A percentile compares a stretch with the other conserved stretches of the same genome.
Evolutionary conservation across 2,113 vertebrate genomes (phyloP).

Genomic region (Chaetodon trifascialis): DNA sequence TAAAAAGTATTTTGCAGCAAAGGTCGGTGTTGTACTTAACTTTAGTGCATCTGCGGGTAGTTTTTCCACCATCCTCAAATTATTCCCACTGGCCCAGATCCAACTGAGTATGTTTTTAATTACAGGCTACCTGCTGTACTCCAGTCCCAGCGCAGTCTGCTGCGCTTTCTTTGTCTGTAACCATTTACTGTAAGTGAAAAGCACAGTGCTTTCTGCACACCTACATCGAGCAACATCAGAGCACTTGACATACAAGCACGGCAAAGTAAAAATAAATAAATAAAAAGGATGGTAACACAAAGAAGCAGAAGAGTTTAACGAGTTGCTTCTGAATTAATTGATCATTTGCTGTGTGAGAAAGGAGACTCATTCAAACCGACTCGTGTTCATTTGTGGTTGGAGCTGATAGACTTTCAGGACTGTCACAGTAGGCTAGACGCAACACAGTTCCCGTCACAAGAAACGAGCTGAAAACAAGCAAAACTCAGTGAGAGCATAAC

Average conservation of each 20-base stretch:
- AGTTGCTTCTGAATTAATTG: conserved; percentile 35
- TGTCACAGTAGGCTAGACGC: conserved; percentile 26
- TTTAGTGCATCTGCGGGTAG: conserved; percentile 48
- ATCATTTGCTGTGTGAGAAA: conserved; percentile 44
- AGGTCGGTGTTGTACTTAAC: conserved; percentile 31
- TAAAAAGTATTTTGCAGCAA: conserved; percentile 40
- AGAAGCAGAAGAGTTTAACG: conserved; percentile 36
- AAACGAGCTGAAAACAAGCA: conserved; percentile 38
- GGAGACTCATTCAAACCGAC: conserved; percentile 63
- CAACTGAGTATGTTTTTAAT: conserved; percentile 65
- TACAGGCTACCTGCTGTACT: conserved; percentile 60
- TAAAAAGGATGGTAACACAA: conserved; percentile 5
- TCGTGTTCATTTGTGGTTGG: conserved; percentile 56
- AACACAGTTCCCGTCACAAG: conserved; percentile 4
- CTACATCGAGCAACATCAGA: conserved; percentile 6
- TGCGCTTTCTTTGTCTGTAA: conserved; percentile 18
- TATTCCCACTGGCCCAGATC: conserved; percentile 57
- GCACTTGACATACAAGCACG: conserved; percentile 12
- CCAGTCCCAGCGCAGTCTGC: conserved; percentile 39
- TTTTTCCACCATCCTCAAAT: conserved; percentile 54
- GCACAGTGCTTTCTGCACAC: neutral
- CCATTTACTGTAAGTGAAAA: conserved; percentile 19
- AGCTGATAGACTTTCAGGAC: conserved; percentile 21
- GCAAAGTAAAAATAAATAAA: conserved; percentile 3
- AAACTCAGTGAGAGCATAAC: conserved; percentile 10